phyloP scores from a whole-genome alignment of 2,797 vertebrate genomes.

The Catostomus latipinnis region DNA sequence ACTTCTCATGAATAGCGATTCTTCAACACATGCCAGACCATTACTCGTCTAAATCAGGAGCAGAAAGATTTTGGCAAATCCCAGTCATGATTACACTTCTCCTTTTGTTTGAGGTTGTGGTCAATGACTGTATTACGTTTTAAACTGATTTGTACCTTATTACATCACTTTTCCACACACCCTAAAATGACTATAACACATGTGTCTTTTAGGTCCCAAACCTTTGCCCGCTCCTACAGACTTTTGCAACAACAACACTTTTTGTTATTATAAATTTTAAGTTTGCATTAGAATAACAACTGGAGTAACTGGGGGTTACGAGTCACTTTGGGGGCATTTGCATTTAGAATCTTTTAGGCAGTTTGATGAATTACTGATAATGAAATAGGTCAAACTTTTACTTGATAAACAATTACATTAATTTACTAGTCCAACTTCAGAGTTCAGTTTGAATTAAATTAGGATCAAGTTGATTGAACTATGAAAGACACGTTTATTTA shows the following conservation, averaged over 20 bases:
- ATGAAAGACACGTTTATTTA: no score
- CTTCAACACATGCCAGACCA: constrained; percentile 69
- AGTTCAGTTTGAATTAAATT: no score
- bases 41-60: constrained; percentile 55
- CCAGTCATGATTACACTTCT: constrained; percentile 37
- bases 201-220: constrained; percentile 23
- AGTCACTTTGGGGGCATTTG: no score
- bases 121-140: constrained; percentile 21
- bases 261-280: no score
- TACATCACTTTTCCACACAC: constrained; percentile 26
- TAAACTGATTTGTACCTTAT: constrained; percentile 27
- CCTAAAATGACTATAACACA: constrained; percentile 22
- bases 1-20: constrained; percentile 76
- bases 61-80: constrained; percentile 45
- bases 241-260: not conserved
- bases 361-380: no score
- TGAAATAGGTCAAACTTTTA: no score
- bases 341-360: no score
- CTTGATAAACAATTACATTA: no score
- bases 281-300: no score
- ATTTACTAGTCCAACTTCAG: no score
- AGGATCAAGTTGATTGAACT: no score
- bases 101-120: constrained; percentile 36
- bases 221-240: not conserved
- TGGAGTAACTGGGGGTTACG: no score